Evolutionary conservation across 2,113 vertebrate genomes (phyloP), one percentile per base, ranked within the genome.

Genomic region (Enhydra lutris): DNA sequence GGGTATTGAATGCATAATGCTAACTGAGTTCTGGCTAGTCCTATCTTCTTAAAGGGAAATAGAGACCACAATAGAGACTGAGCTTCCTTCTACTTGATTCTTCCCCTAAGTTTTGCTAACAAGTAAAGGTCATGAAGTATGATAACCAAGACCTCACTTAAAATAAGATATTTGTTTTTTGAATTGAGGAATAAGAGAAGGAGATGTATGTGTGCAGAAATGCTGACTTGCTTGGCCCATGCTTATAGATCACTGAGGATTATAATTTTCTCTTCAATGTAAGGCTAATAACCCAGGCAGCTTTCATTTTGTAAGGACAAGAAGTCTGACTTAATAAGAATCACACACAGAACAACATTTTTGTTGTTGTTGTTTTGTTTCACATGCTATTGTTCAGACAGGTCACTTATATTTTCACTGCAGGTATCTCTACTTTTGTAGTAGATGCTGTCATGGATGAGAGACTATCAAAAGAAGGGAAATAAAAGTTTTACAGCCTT

Each of bases 91-190:
- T 90, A 13, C 69, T 81, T 69, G 39, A 89, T 42, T 89, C 24
- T 84, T 76, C 76, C 26, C 21, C 76, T 93, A 80, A 63, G 3
- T 96, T 88, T 91, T 78, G 31, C 36, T 26, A 82, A 82, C 57
- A 82, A 89, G 14, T 73, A 88, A 85, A 76, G 18, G 29, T 45
- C 81, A 24, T 15, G 26, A 90, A 87, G 21, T 78, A 86, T 47
- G 67, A 88, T 59, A 94, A 76, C 31, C 47, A 89, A 57, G 61
- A 14, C 1, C 29, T 90, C 69, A 59, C 29, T 39, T 57, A 80
- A 94, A 95, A 90, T 47, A 91, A 65, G 87, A 85, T 18, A 52
- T 52, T 36, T 91, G 52, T 45, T 15, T 95, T 96, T 69, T 81
- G 74, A 73, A 80, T 34, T 88, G 61, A 69, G 15, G 26, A 73